Evolutionary conservation across 2,797 vertebrate genomes (phyloP).

Genomic region (Argya squamiceps): DNA sequence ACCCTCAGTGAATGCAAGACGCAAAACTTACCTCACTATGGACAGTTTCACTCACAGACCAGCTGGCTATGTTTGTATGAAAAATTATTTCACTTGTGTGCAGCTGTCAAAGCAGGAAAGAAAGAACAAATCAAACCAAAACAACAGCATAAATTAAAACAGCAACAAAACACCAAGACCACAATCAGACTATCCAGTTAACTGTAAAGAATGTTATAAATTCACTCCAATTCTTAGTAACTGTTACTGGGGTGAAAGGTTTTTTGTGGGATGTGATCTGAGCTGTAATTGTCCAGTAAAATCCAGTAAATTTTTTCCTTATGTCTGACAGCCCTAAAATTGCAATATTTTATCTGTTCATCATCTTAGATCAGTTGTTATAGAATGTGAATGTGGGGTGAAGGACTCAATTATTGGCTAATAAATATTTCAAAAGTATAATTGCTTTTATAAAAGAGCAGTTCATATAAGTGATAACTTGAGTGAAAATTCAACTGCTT

Average conservation of each 20-base stretch:
- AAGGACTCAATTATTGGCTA: background rate
- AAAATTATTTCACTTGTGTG: background rate
- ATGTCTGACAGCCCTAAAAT: background rate
- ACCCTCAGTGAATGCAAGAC: background rate
- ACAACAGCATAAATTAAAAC: background rate
- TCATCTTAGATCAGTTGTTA: background rate
- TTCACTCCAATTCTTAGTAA: background rate
- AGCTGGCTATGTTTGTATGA: background rate
- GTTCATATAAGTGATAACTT: background rate
- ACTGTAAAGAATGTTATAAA: background rate
- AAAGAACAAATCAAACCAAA: background rate
- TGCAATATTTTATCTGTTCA: background rate
- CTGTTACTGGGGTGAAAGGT: background rate
- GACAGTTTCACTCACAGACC: background rate
- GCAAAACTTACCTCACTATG: background rate
- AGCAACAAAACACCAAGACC: background rate
- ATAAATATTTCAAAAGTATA: background rate
- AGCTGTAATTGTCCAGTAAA: background rate
- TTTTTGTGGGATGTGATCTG: background rate
- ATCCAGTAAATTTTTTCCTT: background rate
- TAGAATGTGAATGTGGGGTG: background rate
- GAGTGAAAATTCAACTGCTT: background rate
- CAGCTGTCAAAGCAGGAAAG: background rate
- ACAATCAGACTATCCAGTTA: background rate
- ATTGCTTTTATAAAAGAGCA: background rate